Evolutionary conservation across 2,113 vertebrate species (phyloP).

Genomic region (Elaphurus davidianus): DNA sequence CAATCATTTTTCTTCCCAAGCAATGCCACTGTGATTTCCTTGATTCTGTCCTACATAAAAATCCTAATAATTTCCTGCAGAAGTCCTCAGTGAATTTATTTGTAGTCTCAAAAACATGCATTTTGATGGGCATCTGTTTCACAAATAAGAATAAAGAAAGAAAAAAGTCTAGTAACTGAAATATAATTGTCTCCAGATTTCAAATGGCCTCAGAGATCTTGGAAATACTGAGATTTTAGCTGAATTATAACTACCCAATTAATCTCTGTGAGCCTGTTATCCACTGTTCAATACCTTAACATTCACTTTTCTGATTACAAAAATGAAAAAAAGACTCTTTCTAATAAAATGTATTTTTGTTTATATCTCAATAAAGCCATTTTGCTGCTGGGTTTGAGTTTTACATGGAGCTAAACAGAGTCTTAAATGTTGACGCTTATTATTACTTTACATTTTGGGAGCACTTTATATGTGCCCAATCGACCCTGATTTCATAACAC

Average conservation of each 20-base stretch:
- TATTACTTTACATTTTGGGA: not conserved
- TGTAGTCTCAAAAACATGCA: not conserved
- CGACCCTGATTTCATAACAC: not conserved
- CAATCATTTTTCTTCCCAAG: not conserved
- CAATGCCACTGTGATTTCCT: not conserved
- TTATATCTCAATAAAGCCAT: not conserved
- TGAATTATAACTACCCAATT: slow-evolving; percentile 49
- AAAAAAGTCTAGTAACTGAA: not conserved
- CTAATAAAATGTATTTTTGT: not conserved
- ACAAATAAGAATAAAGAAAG: not conserved
- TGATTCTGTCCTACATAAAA: not conserved
- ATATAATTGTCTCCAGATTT: slow-evolving; percentile 40
- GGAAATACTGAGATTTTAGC: slow-evolving; percentile 23
- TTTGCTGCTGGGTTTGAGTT: not conserved
- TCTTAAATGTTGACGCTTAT: not conserved
- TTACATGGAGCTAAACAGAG: not conserved
- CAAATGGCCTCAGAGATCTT: slow-evolving; percentile 51
- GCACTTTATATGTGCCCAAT: not conserved
- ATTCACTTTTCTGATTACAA: not conserved
- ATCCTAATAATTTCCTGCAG: not conserved
- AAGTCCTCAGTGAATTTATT: not conserved
- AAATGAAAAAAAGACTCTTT: not conserved
- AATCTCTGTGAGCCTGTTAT: slow-evolving; percentile 28
- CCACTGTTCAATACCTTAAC: not conserved
- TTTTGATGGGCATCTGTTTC: not conserved